Base-by-base conservation (phyloP, 1,140 invertebrate genomes). In the Lepidurus packardi region DNA sequence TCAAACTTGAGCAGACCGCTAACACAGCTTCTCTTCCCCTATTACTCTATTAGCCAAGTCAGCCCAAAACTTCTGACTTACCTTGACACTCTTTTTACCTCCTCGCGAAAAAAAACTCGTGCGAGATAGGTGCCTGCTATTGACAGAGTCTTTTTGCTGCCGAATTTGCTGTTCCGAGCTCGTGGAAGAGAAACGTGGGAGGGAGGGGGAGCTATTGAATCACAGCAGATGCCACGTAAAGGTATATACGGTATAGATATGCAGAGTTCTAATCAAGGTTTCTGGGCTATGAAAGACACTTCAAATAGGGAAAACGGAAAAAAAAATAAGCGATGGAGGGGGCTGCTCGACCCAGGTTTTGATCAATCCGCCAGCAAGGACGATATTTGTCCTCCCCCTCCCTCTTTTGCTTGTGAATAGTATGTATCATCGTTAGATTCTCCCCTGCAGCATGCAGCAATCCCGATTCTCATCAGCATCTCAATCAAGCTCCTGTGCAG, bases 391-490 rank as follows among this genome's bases (percentile, higher is more conserved):
- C 53, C 53, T 21, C 8, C 53, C 53, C 53, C 13, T 21, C 3
- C 45, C 45, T 47, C 45, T 10, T 47, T 47, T 1, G 45, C 45
- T 65, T 65, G 53, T 65, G 53, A 65, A 65, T 65, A 21, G 53
- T 65, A 65, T 65, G 53, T 21, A 65, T 65, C 53, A 65, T 65
- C 53, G 53, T 65, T 65, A 65, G 53, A 65, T n/a, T 65, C 21
- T 65, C 53, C 53, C 53, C 53, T 9, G 53, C 21, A 65, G 53
- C 9, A 65, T 65, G 16, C 16, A 65, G 53, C 53, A 65, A 65
- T 65, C 53, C 53, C 53, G 53, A 65, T 65, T 65, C 53, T 65
- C 53, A 65, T 65, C 53, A 65, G 53, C 53, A 65, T 65, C 53
- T 65, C 53, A 65, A 65, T 65, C 53, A 65, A 65, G 53, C 53